Evolutionary conservation across 2,797 vertebrate species (phyloP).

Genomic region (Myiothlypis coronata): DNA sequence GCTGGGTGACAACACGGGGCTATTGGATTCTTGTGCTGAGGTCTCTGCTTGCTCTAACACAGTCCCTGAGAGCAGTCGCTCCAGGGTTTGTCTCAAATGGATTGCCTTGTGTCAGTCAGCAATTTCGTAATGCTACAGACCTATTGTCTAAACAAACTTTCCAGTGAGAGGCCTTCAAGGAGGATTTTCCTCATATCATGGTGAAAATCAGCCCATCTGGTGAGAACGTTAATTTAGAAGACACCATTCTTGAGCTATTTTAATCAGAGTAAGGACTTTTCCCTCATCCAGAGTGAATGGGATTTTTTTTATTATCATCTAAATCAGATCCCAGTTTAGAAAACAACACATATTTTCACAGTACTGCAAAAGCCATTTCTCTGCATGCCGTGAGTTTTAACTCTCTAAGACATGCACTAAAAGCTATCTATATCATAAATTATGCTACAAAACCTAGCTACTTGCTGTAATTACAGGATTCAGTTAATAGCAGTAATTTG

Average conservation of each 20-base stretch:
- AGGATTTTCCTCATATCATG: not conserved
- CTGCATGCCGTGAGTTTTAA: not conserved
- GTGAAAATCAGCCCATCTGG: not conserved
- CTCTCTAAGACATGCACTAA: not conserved
- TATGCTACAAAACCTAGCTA: not conserved
- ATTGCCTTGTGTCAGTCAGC: not conserved
- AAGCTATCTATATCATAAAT: slow-evolving; percentile 7
- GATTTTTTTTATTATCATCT: not conserved
- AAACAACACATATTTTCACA: not conserved
- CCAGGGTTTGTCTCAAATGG: not conserved
- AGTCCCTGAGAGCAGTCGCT: not conserved
- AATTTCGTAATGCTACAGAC: not conserved
- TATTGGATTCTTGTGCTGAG: fast-evolving
- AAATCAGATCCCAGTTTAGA: not conserved
- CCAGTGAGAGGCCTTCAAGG: not conserved
- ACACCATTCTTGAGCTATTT: not conserved
- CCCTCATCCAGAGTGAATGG: not conserved
- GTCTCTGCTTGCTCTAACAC: not conserved
- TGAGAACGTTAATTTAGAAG: not conserved
- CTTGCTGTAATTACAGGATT: slow-evolving; percentile 34
- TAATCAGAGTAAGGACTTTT: not conserved
- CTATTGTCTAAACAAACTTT: not conserved
- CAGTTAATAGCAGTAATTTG: not conserved
- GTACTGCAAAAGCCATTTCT: not conserved
- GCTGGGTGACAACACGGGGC: not conserved